These are phyloP conservation scores for Rhincodon typus DNA, from an alignment of 2,797 vertebrate genomes.

Conservation along the genomic window DNA sequence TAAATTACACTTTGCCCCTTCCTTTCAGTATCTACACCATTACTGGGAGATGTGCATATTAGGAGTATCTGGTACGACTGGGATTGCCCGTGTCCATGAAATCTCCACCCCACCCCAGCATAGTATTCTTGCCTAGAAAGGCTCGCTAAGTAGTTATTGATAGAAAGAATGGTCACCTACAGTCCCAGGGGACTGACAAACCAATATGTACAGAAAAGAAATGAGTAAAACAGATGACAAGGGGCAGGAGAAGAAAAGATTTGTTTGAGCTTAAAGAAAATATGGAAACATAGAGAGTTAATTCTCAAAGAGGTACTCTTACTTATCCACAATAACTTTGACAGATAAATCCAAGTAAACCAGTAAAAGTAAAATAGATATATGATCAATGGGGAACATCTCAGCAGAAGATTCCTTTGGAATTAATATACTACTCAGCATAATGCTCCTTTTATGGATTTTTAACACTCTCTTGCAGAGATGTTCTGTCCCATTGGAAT, in stretches of 20 bases:
- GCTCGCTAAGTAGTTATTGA: too few species aligned
- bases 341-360: neutral
- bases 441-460: neutral
- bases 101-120: too few species aligned
- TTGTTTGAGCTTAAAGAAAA: too few species aligned
- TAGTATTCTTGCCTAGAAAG: too few species aligned
- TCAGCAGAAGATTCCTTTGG: neutral
- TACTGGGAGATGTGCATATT: neutral
- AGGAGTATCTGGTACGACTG: neutral
- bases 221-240: too few species aligned
- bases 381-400: neutral
- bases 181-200: too few species aligned
- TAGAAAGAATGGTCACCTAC: too few species aligned
- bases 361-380: neutral
- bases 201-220: too few species aligned
- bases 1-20: neutral
- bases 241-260: too few species aligned
- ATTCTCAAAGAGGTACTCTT: neutral
- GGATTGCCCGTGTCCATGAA: neutral
- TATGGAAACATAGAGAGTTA: neutral
- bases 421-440: neutral
- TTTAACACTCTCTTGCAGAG: neutral
- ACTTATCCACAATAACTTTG: neutral
- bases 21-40: neutral
- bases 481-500: neutral